Percentiles rank a stretch among this genome's conserved stretches.
Conservation (phyloP, 2,113 vertebrate species). For the Myrmecobius fasciatus region DNA sequence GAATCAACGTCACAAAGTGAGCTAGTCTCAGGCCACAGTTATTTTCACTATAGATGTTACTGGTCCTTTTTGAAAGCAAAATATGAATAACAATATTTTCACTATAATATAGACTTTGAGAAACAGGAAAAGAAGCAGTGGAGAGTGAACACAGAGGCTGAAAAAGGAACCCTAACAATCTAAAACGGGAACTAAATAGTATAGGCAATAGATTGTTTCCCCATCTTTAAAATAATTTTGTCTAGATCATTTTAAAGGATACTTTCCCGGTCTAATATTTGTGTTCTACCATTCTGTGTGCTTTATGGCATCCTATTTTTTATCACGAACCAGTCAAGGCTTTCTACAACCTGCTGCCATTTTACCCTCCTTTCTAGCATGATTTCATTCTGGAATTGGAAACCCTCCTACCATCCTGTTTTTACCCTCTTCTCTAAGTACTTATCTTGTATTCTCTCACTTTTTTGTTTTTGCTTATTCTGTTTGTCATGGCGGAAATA, state of each 20-base stretch:
- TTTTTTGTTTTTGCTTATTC: background rate
- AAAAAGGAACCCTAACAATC: background rate
- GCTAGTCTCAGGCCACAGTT: background rate
- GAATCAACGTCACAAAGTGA: background rate
- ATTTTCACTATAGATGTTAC: background rate
- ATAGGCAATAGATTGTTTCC: background rate
- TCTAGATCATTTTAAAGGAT: background rate
- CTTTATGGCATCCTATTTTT: background rate
- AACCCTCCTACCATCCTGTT: background rate
- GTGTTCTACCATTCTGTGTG: background rate
- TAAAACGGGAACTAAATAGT: background rate
- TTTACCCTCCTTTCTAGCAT: background rate
- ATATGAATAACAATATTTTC: background rate
- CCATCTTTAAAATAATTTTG: background rate
- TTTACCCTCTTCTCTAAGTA: constrained; percentile 8
- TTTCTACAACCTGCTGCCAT: background rate
- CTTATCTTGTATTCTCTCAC: constrained; percentile 33
- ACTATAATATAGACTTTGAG: background rate
- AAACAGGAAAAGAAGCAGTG: background rate
- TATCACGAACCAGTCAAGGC: background rate
- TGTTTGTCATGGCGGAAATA: background rate
- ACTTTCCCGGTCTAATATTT: background rate
- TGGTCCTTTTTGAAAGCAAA: background rate
- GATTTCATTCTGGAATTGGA: background rate
- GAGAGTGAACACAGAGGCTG: background rate